A percentile compares a stretch with the other conserved stretches of the same genome.
phyloP scores from a whole-genome alignment of 1,140 invertebrate genomes.

The Ephestia elutella region DNA sequence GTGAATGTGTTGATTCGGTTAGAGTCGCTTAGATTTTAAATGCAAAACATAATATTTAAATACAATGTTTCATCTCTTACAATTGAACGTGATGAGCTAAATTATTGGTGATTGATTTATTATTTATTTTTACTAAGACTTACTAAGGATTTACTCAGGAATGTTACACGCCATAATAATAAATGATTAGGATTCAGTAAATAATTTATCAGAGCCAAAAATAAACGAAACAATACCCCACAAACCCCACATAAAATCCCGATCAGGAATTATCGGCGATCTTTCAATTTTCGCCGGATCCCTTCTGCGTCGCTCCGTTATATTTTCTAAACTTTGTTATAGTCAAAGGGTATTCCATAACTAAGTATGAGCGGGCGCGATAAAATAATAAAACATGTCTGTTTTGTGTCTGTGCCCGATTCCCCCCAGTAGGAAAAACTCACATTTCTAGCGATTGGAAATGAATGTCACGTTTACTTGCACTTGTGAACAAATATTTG shows the following conservation, averaged over 20 bases:
- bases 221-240: neutral
- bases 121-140: no score
- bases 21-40: no score
- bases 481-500: neutral
- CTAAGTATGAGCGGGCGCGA: slow-evolving; percentile 19
- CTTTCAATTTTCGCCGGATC: slow-evolving; percentile 1
- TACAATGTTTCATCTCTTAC: no score
- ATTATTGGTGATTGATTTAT: no score
- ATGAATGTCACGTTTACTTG: slow-evolving; percentile 2
- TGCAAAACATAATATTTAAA: no score
- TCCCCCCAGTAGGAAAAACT: slow-evolving; percentile 13
- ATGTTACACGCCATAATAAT: no score
- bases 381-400: slow-evolving; percentile 25
- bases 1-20: no score
- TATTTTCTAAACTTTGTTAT: slow-evolving; percentile 5
- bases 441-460: slow-evolving; percentile 8
- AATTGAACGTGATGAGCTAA: no score
- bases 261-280: slow-evolving; percentile 1
- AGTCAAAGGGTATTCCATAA: slow-evolving; percentile 9
- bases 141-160: no score
- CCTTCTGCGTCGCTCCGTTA: slow-evolving; percentile 1
- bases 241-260: neutral
- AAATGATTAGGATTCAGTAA: no score
- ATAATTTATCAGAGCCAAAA: neutral
- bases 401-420: slow-evolving; percentile 21